phyloP scores from a whole-genome alignment of 2,888 invertebrate genomes.

The Neuroscelio doddi region DNA sequence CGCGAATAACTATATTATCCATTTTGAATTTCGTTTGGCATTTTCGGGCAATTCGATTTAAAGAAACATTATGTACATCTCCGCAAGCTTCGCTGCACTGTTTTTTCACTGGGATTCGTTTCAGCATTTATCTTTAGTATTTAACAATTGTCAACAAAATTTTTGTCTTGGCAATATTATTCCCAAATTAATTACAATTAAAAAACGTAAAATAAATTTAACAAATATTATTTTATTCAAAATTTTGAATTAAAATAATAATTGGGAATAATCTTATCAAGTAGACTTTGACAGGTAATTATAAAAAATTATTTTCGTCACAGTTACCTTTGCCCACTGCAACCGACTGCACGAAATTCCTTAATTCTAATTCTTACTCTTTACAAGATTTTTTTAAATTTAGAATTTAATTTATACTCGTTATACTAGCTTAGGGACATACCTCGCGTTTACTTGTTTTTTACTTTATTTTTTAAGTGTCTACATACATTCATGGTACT shows the following conservation, averaged over 20 bases:
- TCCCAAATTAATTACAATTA: conserved; percentile 31
- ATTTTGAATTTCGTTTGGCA: conserved; percentile 52
- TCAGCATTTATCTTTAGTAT: conserved; percentile 1
- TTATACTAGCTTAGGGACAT: conserved; percentile 58
- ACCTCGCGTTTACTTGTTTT: conserved; percentile 49
- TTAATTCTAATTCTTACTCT: conserved; percentile 56
- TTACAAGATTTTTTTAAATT: conserved; percentile 55
- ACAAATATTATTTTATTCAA: too few relatives aligned
- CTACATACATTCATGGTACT: conserved; percentile 59
- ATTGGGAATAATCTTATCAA: conserved; percentile 34
- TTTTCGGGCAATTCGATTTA: conserved; percentile 58
- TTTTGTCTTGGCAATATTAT: conserved; percentile 30
- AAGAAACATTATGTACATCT: conserved; percentile 66
- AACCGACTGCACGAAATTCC: conserved; percentile 59
- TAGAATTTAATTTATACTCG: conserved; percentile 56
- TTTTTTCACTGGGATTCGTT: conserved; percentile 32
- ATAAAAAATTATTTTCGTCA: too few relatives aligned
- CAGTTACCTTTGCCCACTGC: conserved; percentile 61
- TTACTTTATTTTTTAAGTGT: too few relatives aligned
- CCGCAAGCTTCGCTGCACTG: conserved; percentile 55
- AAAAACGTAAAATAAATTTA: too few relatives aligned
- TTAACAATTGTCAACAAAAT: conserved; percentile 15
- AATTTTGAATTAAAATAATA: too few relatives aligned
- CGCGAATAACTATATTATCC: conserved; percentile 37
- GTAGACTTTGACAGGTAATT: too few relatives aligned